Conservation (phyloP, 1,140 invertebrate species). For the Melipona quadrifasciata region DNA sequence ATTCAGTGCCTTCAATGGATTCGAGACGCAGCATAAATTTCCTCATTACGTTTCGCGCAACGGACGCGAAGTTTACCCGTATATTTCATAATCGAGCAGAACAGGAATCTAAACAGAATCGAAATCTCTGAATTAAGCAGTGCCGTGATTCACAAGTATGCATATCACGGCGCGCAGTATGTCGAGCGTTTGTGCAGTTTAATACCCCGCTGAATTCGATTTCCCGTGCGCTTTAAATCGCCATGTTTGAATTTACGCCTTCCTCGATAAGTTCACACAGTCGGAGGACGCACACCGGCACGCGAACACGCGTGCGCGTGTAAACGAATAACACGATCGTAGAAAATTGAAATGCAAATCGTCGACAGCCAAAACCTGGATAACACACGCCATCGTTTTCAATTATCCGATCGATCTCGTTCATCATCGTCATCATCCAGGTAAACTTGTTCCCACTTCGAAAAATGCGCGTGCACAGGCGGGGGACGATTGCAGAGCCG, state of each 20-base stretch:
- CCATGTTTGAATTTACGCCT: neutral
- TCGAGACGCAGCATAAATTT: neutral
- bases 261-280: neutral
- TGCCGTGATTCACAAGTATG: neutral
- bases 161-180: neutral
- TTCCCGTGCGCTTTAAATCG: conserved; percentile 1
- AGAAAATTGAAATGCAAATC: conserved; percentile 26
- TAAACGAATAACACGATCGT: neutral
- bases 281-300: too few relatives aligned
- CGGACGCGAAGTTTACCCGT: neutral
- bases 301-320: neutral
- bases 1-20: too few relatives aligned
- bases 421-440: neutral
- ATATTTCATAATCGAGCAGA: neutral
- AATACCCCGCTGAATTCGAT: conserved; percentile 7
- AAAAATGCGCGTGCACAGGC: neutral
- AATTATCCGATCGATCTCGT: conserved; percentile 11
- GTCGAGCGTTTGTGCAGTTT: neutral
- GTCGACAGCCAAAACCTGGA: neutral
- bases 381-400: neutral
- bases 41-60: neutral
- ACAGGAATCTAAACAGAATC: neutral
- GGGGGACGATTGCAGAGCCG: neutral
- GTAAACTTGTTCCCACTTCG: neutral
- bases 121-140: neutral